Evolutionary conservation across 2,888 invertebrate species (phyloP), one percentile per base, ranked within the genome.

Genomic region (Trypoxylon attenuatum): DNA sequence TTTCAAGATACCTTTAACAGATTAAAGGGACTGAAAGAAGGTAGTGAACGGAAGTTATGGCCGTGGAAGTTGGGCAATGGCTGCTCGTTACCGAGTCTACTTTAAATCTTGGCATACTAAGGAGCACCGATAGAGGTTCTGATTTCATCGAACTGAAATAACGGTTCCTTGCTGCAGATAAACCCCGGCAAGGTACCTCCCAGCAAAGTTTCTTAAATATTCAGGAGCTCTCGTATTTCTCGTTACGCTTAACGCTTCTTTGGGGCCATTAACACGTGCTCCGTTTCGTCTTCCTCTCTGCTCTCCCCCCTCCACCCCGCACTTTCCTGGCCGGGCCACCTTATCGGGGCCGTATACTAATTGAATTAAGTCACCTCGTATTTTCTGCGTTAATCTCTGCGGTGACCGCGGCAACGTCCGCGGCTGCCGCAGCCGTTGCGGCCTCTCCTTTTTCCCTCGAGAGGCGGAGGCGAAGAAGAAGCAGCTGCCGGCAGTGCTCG

Each of bases 281-380:
- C 18, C 27, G 5, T 25, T 25, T 15, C 13, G 15, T 25, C 16
- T 15, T 38, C 21, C 16, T 25, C 21, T 45, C 21, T 38, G 16
- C 10, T 15, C 10, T n/a, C 18, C 6, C 41, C 22, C 16, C n/a
- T 27, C 23, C 16, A 16, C 16, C 13, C 4, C 25, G 21, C 22
- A 2, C 42, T 27, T 10, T 46, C 15, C 8, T 8, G 15, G 16
- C 46, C 8, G 21, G 10, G 55, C 47, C 62, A 50, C 39, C n/a
- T 57, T 61, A 57, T 51, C 56, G 22, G 13, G n/a, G 19, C 10
- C 52, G 42, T 27, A 13, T 54, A 25, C 56, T 73, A 73, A 73
- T 73, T 73, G 70, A 73, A 73, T 73, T 57, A 73, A 64, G 51
- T 56, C 55, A 53, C 59, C 70, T 67, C 67, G 67, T 54, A 58